These are phyloP conservation scores for Cyrtonyx montezumae DNA, from an alignment of 2,113 vertebrate species.

Conservation along the genomic window DNA sequence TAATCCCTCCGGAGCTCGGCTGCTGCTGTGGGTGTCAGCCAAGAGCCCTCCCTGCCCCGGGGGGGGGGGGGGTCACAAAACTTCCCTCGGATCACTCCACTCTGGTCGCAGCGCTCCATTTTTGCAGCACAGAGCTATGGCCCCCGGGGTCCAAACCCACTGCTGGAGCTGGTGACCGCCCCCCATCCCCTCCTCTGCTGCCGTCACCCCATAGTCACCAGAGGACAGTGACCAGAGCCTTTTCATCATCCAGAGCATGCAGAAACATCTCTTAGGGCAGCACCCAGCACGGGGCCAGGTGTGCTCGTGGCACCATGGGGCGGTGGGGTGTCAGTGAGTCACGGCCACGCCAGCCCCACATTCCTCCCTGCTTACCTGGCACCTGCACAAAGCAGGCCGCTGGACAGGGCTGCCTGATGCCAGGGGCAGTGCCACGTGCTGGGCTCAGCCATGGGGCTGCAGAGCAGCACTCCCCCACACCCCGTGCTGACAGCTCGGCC, in stretches of 20 bases:
- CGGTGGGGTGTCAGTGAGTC: conserved; percentile 39
- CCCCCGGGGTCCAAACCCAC: too few relatives aligned
- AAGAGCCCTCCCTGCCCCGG: too few relatives aligned
- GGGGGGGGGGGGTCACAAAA: too few relatives aligned
- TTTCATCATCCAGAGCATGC: background rate
- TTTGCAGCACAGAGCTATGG: too few relatives aligned
- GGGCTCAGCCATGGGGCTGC: background rate
- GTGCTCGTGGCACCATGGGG: background rate
- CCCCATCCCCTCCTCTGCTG: too few relatives aligned
- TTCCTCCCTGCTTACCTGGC: conserved; percentile 37
- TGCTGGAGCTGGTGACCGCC: too few relatives aligned
- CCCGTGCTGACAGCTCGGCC: rapidly evolving
- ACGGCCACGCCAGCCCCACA: background rate
- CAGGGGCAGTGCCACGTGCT: background rate
- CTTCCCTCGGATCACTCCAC: too few relatives aligned
- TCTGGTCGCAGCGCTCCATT: too few relatives aligned
- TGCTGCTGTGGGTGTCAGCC: too few relatives aligned
- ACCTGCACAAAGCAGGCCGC: background rate
- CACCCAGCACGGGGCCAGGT: background rate
- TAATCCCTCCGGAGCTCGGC: too few relatives aligned
- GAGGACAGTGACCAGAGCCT: rapidly evolving
- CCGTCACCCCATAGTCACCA: background rate
- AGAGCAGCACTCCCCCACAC: too few relatives aligned
- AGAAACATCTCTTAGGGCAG: background rate
- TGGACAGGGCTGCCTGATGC: rapidly evolving